Base-by-base conservation (phyloP, 2,797 vertebrate genomes). In the Melanotaenia nigrans region DNA sequence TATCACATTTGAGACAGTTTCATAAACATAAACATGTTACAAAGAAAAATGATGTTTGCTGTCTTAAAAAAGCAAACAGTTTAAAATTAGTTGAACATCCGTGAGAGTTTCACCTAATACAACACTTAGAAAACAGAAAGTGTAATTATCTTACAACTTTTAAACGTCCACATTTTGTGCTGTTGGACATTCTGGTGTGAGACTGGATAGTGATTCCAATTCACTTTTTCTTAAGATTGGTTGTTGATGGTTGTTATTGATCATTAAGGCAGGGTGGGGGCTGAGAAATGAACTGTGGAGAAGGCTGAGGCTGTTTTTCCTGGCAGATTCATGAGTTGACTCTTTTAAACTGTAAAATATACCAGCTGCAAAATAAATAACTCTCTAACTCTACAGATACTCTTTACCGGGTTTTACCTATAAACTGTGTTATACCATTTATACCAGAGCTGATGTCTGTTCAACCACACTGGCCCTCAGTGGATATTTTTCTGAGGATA, bases 221-320 rank as follows among this genome's bases (percentile, higher is more conserved):
- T 45, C 14, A 45, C 18, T 16, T 16, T 45, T 33, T 64, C 22
- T 2, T 25, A 45, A 32, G 16, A 54, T 65, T 67, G 20, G 12
- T 10, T 63, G 25, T 1, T n/a, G 54, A 36, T 14, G 9, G 51
- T 38, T 51, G 58, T 68, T 42, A 36, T 59, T 67, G 54, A 40
- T 73, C 36, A 36, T 36, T 36, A 36, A 10, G 36, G 36, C 11
- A 36, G 36, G 36, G 36, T 36, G 36, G 36, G 36, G 9, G 36
- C 10, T 3, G 64, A 60, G 75, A 61, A 45, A 20, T 49, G 40
- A 70, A 73, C 71, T 68, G 61, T 61, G 42, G 65, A 76, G 9
- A 54, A 56, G 47, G 51, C 4, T 61, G n/a, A 67, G 72, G 72
- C 82, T 65, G 79, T 87, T 83, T 82, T 30, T 24, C 36, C 36